Conservation (phyloP, 2,113 vertebrate genomes). For the Mixornis gularis region DNA sequence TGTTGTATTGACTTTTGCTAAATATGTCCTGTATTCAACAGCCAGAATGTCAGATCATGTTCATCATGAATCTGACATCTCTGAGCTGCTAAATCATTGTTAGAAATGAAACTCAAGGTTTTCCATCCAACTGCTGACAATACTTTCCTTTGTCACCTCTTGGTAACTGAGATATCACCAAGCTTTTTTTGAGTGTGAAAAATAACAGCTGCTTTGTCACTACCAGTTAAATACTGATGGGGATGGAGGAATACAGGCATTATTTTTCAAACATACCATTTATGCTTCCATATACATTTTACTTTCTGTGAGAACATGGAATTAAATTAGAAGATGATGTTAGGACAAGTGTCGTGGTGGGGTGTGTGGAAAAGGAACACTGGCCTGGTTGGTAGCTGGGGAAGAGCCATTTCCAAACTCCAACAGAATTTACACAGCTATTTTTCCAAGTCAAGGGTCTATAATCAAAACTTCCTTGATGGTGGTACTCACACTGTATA, state of each 20-base stretch:
- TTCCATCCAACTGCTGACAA: not conserved
- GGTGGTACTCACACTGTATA: not conserved
- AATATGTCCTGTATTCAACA: not conserved
- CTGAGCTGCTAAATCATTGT: not conserved
- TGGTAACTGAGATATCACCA: not conserved
- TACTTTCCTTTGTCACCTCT: not conserved
- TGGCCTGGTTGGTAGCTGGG: not conserved
- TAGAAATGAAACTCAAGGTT: not conserved
- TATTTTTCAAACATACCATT: not conserved
- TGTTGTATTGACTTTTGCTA: not conserved
- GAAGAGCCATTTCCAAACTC: not conserved
- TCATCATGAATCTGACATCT: not conserved
- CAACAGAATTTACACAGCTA: not conserved
- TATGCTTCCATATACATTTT: not conserved
- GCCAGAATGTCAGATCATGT: not conserved
- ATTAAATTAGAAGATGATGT: not conserved
- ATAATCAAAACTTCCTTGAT: not conserved
- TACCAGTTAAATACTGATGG: not conserved
- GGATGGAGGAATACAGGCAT: not conserved
- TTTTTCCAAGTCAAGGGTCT: not conserved
- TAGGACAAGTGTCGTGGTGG: not conserved
- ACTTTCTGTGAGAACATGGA: not conserved
- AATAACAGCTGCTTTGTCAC: conserved; percentile 13
- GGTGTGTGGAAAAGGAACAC: not conserved
- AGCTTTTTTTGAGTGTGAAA: not conserved